Conservation (phyloP, 1,140 invertebrate species). For the Calycopis cecrops region DNA sequence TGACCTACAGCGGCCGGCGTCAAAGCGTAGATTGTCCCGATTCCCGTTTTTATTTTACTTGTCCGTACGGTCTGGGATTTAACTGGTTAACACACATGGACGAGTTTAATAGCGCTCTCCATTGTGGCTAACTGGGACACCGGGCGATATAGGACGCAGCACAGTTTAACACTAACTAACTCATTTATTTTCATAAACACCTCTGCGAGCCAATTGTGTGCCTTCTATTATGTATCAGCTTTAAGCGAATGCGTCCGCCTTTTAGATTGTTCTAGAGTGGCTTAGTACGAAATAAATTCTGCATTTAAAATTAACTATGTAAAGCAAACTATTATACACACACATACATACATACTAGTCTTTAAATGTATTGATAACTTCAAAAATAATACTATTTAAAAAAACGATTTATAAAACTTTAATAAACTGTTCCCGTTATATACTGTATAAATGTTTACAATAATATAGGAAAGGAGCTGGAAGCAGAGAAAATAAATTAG, state of each 20-base stretch:
- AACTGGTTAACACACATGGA: slow-evolving; percentile 61
- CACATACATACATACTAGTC: neutral
- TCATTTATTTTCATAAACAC: slow-evolving; percentile 24
- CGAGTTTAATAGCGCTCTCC: slow-evolving; percentile 53
- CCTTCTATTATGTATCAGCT: slow-evolving; percentile 6
- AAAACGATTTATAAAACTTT: too few species aligned
- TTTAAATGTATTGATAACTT: neutral
- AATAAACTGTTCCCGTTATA: too few species aligned
- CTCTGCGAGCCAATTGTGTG: slow-evolving; percentile 14
- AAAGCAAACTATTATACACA: neutral
- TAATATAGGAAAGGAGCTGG: too few species aligned
- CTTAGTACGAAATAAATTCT: neutral
- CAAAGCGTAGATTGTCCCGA: slow-evolving; percentile 15
- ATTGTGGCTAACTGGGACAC: slow-evolving; percentile 39
- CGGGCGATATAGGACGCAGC: slow-evolving; percentile 27
- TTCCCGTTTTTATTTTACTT: slow-evolving; percentile 31
- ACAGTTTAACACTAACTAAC: slow-evolving; percentile 32
- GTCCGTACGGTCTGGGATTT: slow-evolving; percentile 34
- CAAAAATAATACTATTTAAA: too few species aligned
- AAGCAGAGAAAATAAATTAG: too few species aligned
- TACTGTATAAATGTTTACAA: too few species aligned
- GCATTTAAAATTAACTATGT: neutral
- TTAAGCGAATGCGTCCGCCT: neutral
- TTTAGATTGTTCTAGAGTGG: slow-evolving; percentile 11
- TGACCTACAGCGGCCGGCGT: slow-evolving; percentile 21